A percentile compares a stretch with the other conserved stretches of the same genome.
phyloP scores from a whole-genome alignment of 2,888 invertebrate species.

The Sialis lutaria region DNA sequence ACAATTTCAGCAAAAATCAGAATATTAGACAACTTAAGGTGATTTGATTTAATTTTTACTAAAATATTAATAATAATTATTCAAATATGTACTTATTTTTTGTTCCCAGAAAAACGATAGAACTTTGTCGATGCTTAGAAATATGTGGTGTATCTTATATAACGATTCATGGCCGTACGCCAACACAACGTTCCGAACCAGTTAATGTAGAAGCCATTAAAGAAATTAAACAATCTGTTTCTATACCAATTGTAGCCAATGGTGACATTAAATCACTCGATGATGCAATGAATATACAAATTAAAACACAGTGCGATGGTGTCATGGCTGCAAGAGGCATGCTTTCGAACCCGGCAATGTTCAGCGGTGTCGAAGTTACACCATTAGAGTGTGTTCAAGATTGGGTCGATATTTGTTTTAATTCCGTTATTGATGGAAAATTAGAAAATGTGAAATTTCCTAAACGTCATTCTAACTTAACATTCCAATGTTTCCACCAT shows the following conservation, averaged over 20 bases:
- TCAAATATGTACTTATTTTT: constrained; percentile 4
- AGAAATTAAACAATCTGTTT: constrained; percentile 49
- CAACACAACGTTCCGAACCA: constrained; percentile 53
- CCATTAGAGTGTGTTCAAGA: constrained; percentile 60
- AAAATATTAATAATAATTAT: background rate
- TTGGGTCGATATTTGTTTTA: constrained; percentile 59
- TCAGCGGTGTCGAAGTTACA: constrained; percentile 51
- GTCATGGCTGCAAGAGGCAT: constrained; percentile 89
- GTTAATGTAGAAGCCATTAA: constrained; percentile 54
- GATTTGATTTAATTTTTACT: constrained; percentile 9
- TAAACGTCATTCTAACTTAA: constrained; percentile 37
- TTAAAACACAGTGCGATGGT: constrained; percentile 52
- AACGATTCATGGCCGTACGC: constrained; percentile 85
- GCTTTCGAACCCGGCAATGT: constrained; percentile 80
- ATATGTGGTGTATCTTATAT: constrained; percentile 76
- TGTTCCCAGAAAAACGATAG: constrained; percentile 44
- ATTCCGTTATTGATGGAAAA: constrained; percentile 21
- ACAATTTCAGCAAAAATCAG: constrained; percentile 88
- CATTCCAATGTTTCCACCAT: constrained; percentile 82
- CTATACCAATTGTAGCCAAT: constrained; percentile 79
- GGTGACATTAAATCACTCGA: constrained; percentile 64
- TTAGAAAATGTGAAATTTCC: constrained; percentile 13
- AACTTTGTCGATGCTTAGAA: constrained; percentile 64
- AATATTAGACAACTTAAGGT: constrained; percentile 48
- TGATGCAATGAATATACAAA: constrained; percentile 51